Evolutionary conservation across 92 coral and sea anemone species (phyloP).

Genomic region (Porites lobata): DNA sequence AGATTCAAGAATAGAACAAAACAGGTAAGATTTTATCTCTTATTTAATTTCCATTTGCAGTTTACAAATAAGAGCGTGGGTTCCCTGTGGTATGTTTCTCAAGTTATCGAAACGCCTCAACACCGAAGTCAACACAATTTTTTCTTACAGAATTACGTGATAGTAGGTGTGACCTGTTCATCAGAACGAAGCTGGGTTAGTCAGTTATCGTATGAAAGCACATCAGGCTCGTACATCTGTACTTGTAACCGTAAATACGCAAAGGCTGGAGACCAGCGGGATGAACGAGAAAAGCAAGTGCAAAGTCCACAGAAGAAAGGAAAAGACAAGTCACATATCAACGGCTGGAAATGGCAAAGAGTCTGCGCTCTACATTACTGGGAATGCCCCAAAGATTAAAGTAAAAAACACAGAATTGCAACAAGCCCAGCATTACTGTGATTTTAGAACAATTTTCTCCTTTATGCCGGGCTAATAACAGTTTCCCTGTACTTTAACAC

Average conservation of each 20-base stretch:
- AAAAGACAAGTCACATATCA: neutral
- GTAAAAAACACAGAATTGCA: neutral
- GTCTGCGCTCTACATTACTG: constrained; percentile 33
- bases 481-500: neutral
- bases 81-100: no score
- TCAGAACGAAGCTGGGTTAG: constrained; percentile 7
- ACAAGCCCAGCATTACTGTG: neutral
- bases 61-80: no score
- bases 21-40: no score
- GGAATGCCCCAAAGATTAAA: constrained; percentile 33
- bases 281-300: neutral
- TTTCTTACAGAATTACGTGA: constrained; percentile 16
- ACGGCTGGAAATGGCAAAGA: neutral
- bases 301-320: neutral
- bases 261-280: neutral
- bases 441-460: neutral
- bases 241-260: neutral
- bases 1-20: no score
- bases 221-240: neutral
- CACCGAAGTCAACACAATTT: neutral
- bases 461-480: neutral
- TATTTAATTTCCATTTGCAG: no score
- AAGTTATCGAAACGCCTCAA: no score
- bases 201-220: neutral
- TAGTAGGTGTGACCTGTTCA: constrained; percentile 35